Evolutionary conservation across 2,888 invertebrate species (phyloP).

Genomic region (Tipula helvola): DNA sequence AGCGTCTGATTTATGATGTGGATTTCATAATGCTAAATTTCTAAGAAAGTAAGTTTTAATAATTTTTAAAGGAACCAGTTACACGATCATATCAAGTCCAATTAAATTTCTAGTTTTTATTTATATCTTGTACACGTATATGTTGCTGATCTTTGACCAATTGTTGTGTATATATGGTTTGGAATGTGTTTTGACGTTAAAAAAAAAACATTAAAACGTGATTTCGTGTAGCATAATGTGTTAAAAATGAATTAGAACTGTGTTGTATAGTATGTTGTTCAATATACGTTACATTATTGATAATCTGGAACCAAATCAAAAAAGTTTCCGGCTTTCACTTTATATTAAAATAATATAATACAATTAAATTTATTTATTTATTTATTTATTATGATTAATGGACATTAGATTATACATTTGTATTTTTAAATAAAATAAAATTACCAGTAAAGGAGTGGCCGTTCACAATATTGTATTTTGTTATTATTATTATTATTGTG

Average conservation of each 20-base stretch:
- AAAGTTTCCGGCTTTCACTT: neutral
- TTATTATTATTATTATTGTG: neutral
- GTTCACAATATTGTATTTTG: neutral
- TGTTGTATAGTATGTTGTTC: neutral
- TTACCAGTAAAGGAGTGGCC: neutral
- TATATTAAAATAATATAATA: neutral
- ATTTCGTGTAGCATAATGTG: neutral
- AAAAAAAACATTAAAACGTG: neutral
- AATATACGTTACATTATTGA: neutral
- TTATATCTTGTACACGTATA: neutral
- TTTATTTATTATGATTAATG: neutral
- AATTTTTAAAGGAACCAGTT: neutral
- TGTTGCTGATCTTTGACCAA: neutral
- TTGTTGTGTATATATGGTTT: neutral
- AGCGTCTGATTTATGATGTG: neutral
- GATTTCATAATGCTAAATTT: neutral
- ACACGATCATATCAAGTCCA: slow-evolving; percentile 4
- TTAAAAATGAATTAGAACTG: neutral
- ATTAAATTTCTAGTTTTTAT: neutral
- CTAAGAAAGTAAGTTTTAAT: neutral
- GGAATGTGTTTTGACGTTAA: neutral
- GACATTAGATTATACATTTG: neutral
- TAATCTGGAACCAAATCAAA: neutral
- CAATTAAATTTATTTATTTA: neutral
- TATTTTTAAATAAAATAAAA: neutral